A percentile compares a stretch with the other conserved stretches of the same genome.
phyloP scores from a whole-genome alignment of 2,888 invertebrate genomes.

The Criorhina ranunculi region DNA sequence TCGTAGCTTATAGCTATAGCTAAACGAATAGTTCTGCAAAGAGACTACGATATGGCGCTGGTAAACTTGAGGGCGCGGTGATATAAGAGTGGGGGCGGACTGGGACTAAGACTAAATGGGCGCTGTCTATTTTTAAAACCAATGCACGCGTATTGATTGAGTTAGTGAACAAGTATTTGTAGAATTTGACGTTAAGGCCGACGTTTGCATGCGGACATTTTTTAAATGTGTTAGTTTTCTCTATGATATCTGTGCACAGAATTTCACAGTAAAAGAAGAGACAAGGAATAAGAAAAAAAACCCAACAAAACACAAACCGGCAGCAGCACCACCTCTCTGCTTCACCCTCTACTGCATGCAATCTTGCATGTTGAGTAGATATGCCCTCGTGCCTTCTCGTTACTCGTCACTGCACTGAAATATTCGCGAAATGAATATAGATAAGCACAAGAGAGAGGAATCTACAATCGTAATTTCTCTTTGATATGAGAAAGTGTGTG shows the following conservation, averaged over 20 bases:
- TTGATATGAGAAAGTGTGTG: not conserved
- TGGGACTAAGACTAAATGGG: conserved; percentile 69
- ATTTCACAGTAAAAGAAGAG: conserved; percentile 7
- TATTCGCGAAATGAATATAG: conserved; percentile 7
- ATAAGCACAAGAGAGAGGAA: conserved; percentile 8
- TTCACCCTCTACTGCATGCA: conserved; percentile 50
- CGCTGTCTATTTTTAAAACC: conserved; percentile 75
- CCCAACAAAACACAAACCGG: not conserved
- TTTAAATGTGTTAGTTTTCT: conserved; percentile 48
- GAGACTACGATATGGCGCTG: conserved; percentile 13
- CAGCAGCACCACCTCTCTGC: conserved; percentile 22
- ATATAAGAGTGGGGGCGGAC: conserved; percentile 53
- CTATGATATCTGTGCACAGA: conserved; percentile 13
- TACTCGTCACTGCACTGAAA: not conserved
- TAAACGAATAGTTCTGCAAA: conserved; percentile 45
- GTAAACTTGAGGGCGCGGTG: conserved; percentile 42
- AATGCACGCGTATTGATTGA: conserved; percentile 74
- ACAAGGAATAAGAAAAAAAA: conserved; percentile 3
- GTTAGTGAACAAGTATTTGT: conserved; percentile 52
- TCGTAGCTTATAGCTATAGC: not conserved
- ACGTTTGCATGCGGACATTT: conserved; percentile 51
- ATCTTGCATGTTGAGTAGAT: conserved; percentile 44
- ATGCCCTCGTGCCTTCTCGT: conserved; percentile 25
- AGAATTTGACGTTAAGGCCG: conserved; percentile 53
- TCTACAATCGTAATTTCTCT: not conserved